Evolutionary conservation across 2,797 vertebrate genomes (phyloP).

Genomic region (Rhyacichthys aspro): DNA sequence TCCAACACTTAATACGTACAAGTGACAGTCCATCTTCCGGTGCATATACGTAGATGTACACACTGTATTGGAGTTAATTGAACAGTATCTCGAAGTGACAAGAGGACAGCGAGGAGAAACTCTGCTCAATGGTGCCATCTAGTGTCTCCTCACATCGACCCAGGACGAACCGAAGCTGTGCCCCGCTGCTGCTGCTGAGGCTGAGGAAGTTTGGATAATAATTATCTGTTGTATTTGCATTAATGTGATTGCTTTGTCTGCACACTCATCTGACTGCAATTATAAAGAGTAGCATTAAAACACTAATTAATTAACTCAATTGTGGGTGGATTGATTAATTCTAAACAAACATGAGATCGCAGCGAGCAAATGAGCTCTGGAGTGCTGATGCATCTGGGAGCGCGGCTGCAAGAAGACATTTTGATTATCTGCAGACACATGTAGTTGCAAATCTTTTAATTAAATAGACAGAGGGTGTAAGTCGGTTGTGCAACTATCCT

Average conservation of each 20-base stretch:
- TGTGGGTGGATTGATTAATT: conserved; percentile 83
- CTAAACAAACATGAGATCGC: conserved; percentile 84
- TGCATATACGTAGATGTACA: conserved; percentile 60
- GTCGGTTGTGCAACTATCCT: conserved; percentile 62
- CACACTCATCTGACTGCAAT: conserved; percentile 82
- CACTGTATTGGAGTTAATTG: conserved; percentile 67
- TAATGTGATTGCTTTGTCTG: conserved; percentile 83
- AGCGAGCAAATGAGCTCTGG: conserved; percentile 82
- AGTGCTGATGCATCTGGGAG: conserved; percentile 82
- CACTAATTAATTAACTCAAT: conserved; percentile 85
- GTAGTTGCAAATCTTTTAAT: conserved; percentile 86
- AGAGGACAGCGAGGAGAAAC: conserved; percentile 44
- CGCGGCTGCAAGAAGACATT: conserved; percentile 75
- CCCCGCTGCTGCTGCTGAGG: conserved; percentile 44
- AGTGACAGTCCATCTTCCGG: conserved; percentile 57
- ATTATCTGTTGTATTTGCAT: conserved; percentile 83
- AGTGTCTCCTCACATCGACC: conserved; percentile 47
- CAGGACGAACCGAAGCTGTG: conserved; percentile 20
- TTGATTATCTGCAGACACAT: conserved; percentile 84
- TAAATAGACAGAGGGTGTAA: conserved; percentile 75
- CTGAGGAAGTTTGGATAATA: conserved; percentile 78
- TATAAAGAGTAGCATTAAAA: conserved; percentile 86
- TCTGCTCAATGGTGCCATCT: conserved; percentile 85
- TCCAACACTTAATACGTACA: conserved; percentile 50
- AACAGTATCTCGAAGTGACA: conserved; percentile 65